Conservation (phyloP, 2,113 vertebrate species). For the Cyprinus carpio region DNA sequence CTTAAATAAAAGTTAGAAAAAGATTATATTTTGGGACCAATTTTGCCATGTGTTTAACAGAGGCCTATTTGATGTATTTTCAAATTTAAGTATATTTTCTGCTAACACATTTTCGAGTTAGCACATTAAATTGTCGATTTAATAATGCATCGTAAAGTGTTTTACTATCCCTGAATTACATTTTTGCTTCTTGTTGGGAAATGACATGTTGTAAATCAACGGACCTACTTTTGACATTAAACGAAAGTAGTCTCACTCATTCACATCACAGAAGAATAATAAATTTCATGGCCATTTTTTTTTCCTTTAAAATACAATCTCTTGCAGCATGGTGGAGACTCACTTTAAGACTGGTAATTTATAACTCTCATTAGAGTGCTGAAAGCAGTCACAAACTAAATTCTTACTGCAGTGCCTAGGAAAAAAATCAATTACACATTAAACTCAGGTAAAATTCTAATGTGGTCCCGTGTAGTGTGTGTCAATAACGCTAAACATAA, state of each 20-base stretch:
- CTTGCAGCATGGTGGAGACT: constrained; percentile 33
- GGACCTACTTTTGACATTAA: constrained; percentile 47
- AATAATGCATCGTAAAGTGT: constrained; percentile 49
- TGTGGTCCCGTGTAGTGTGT: background rate
- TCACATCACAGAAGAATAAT: constrained; percentile 43
- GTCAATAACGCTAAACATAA: constrained; percentile 14
- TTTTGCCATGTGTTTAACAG: background rate
- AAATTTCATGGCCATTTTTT: constrained; percentile 32
- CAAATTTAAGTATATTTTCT: constrained; percentile 23
- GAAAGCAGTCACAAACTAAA: constrained; percentile 32
- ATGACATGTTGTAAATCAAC: constrained; percentile 51
- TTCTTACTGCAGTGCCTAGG: constrained; percentile 10
- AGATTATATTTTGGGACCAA: background rate
- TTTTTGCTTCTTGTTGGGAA: constrained; percentile 45
- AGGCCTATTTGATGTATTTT: constrained; percentile 23
- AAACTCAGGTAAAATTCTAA: constrained; percentile 16
- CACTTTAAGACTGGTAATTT: constrained; percentile 35
- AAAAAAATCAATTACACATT: constrained; percentile 39
- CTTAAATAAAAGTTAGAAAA: too few relatives aligned
- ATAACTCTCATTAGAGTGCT: constrained; percentile 47
- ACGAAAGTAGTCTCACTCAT: constrained; percentile 29
- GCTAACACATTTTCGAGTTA: constrained; percentile 30
- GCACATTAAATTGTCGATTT: constrained; percentile 45
- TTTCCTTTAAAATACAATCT: constrained; percentile 44
- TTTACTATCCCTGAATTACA: constrained; percentile 54